Evolutionary conservation across 1,140 invertebrate genomes (phyloP), one percentile per base, ranked within the genome.

Genomic region (Drosophila ficusphila): DNA sequence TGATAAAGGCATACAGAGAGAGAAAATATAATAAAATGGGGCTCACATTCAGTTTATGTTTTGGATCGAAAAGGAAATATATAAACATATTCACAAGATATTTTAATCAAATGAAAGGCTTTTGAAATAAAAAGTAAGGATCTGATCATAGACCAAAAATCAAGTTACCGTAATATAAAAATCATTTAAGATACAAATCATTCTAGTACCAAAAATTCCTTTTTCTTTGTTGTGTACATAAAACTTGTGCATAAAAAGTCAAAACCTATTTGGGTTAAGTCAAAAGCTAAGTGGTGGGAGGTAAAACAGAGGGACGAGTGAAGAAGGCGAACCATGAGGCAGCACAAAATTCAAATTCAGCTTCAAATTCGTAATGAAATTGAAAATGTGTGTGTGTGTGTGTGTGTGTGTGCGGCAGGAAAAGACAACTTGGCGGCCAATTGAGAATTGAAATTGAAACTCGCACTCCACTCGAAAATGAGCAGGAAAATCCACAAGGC

Each of bases 381-480:
- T 58, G 69, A 74, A 60, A 72, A 53, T 53, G 31, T 41, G 4
- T 44, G 4, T 18, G 2, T 31, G 29, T n/a, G 27, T 27, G 8
- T 21, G 41, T 16, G 33, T 47, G 39, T 14, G 41, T 16, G 33
- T 47, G 39, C 11, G 25, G 60, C 60, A 51, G 34, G 60, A 52
- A 79, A 71, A 64, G 25, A 49, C 51, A 75, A 77, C 67, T 81
- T 81, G 73, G 56, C 57, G 67, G 69, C 44, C 79, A 82, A 77
- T 69, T 83, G 79, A 77, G 75, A 73, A 74, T 62, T 57, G 76
- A 83, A 83, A 85, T 81, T 67, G 78, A 81, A 82, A 83, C 62
- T 67, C 67, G 76, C 81, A 79, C 76, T 78, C 65, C 42, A 61
- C 16, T 18, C 9, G 11, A 29, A 47, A 19, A 16, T 2, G 11